Conservation (phyloP, 2,113 vertebrate genomes). For the Gavia stellata region DNA sequence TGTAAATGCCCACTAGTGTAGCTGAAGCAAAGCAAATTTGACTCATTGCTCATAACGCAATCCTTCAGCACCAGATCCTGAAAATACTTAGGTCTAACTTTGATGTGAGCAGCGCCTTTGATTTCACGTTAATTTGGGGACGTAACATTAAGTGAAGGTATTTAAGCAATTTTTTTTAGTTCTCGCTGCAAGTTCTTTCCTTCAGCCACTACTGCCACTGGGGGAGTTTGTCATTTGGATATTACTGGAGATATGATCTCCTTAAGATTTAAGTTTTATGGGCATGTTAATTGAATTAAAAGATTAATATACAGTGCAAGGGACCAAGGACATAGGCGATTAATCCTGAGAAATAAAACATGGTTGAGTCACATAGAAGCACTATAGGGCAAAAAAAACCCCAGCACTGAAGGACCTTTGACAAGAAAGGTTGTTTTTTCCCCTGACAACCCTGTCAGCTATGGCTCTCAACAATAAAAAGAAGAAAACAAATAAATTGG, state of each 20-base stretch:
- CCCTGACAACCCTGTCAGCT: constrained; percentile 18
- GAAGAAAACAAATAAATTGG: constrained; percentile 82
- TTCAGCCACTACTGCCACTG: neutral
- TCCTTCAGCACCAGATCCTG: neutral
- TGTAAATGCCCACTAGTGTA: neutral
- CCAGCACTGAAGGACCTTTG: constrained; percentile 19
- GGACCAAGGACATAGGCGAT: neutral
- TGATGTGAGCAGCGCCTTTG: neutral
- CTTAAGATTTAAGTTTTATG: constrained; percentile 13
- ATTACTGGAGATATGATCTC: neutral
- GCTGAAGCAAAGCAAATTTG: neutral
- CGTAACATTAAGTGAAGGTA: fast-evolving
- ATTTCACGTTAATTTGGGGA: neutral
- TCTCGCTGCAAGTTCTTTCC: neutral
- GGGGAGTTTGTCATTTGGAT: neutral
- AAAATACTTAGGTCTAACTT: neutral
- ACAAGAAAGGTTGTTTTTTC: constrained; percentile 25
- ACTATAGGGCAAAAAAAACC: neutral
- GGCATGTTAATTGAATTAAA: constrained; percentile 43
- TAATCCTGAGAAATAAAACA: constrained; percentile 33
- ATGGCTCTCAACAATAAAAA: constrained; percentile 54
- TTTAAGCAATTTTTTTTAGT: neutral
- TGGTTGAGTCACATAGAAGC: neutral
- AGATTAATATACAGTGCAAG: neutral
- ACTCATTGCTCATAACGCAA: neutral